Conservation (phyloP, 2,888 invertebrate genomes). For the Isoperla grammatica region DNA sequence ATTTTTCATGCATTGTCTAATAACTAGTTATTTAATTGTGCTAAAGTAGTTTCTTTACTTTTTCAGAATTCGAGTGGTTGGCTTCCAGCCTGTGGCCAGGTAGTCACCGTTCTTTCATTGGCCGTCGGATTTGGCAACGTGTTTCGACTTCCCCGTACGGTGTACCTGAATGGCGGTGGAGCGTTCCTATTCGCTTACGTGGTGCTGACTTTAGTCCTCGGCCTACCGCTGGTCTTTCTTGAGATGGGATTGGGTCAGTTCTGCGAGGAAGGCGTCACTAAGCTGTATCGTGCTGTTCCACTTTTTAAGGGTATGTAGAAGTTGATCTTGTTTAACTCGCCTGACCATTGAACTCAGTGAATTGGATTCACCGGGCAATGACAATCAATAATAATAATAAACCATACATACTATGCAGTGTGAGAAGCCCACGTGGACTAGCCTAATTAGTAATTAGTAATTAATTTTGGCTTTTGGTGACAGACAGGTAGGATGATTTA, state of each 20-base stretch:
- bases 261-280: conserved; percentile 59
- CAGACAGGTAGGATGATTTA: no score
- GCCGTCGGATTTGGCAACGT: conserved; percentile 53
- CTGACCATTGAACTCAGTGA: not conserved
- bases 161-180: conserved; percentile 53
- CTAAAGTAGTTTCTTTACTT: conserved; percentile 32
- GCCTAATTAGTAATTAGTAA: no score
- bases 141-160: conserved; percentile 55
- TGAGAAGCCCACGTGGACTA: no score
- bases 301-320: conserved; percentile 54
- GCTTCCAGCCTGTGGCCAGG: conserved; percentile 43
- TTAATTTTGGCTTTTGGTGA: no score
- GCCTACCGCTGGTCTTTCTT: conserved; percentile 53
- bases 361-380: no score
- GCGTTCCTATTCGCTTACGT: conserved; percentile 51
- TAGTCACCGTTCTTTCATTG: conserved; percentile 51
- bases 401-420: no score
- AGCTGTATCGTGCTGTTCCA: conserved; percentile 60
- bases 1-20: no score
- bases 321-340: not conserved
- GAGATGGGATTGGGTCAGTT: conserved; percentile 60
- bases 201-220: conserved; percentile 47
- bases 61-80: conserved; percentile 43
- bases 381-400: no score
- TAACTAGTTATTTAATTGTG: no score